Evolutionary conservation across 2,113 vertebrate genomes (phyloP), one percentile per base, ranked within the genome.

Genomic region (Tupaia chinensis): DNA sequence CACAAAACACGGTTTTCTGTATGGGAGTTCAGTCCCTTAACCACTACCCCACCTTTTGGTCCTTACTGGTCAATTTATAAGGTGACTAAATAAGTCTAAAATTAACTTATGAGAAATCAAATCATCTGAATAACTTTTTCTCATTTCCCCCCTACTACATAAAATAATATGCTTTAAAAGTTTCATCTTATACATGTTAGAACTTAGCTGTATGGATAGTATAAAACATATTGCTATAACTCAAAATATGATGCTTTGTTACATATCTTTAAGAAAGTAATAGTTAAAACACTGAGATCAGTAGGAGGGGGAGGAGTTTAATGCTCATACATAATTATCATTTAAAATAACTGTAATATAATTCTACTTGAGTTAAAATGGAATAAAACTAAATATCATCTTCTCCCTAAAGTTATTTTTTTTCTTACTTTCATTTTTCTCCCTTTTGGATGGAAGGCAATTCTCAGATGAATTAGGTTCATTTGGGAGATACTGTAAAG

Each of bases 41-140:
- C 44, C 44, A 44, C 44, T 44, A 44, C 44, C 44, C 44, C 44
- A 44, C 44, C 44, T 44, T 44, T 5, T 44, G 44, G 44, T 44
- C 44, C 44, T 44, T 44, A 44, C 44, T 44, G 44, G 44, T 94
- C 96, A 81, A 74, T 85, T 92, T 90, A 56, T 25, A 89, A 84
- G 65, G 17, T 32, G 15, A 60, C 22, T 84, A 34, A 84, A 73
- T 7, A 88, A 10, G 34, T 65, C 22, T 83, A 5, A 25, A 73
- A 91, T 79, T 61, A 92, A 58, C 66, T 25, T 92, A 23, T 90
- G 20, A 93, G 78, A 87, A 86, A 87, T 89, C 14, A 91, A 90
- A 53, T 88, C 79, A 29, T 70, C 68, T 70, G 53, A 58, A 73
- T 53, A 65, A 60, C 63, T 19, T 4, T 80, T 58, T 70, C 9